Percentiles rank a stretch among this genome's conserved stretches.
Conservation (phyloP, 2,797 vertebrate species). For the Mus spretus region DNA sequence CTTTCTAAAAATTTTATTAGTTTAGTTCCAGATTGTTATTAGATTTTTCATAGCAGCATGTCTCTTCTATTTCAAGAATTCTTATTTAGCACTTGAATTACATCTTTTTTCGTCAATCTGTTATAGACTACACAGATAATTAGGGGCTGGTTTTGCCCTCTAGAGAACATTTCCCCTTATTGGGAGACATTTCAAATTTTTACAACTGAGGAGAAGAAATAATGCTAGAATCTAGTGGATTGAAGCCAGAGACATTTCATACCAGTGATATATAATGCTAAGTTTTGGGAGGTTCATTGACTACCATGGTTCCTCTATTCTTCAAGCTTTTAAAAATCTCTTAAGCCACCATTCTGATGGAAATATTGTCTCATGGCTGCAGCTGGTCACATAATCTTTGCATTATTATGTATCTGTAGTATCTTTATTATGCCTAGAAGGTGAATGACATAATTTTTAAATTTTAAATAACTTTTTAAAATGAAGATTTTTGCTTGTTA, state of each 20-base stretch:
- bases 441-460: conserved; percentile 46
- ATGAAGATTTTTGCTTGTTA: conserved; percentile 70
- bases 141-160: conserved; percentile 27
- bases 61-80: conserved; percentile 65
- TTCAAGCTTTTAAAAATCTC: conserved; percentile 24
- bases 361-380: conserved; percentile 57
- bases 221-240: background rate
- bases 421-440: conserved; percentile 72
- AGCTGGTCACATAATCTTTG: conserved; percentile 33
- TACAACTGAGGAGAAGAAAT: background rate
- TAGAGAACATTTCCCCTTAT: conserved; percentile 28
- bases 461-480: conserved; percentile 75
- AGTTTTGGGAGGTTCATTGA: conserved; percentile 18
- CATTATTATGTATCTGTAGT: conserved; percentile 56
- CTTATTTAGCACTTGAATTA: conserved; percentile 64
- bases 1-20: conserved; percentile 54
- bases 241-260: conserved; percentile 22
- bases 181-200: conserved; percentile 48
- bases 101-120: conserved; percentile 66
- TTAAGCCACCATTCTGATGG: conserved; percentile 42
- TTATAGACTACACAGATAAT: conserved; percentile 62
- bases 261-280: background rate
- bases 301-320: conserved; percentile 18
- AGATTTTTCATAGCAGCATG: conserved; percentile 63
- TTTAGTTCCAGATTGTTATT: conserved; percentile 69